Conservation (phyloP, 2,113 vertebrate species). For the Cyphomyrus plagiostoma region DNA sequence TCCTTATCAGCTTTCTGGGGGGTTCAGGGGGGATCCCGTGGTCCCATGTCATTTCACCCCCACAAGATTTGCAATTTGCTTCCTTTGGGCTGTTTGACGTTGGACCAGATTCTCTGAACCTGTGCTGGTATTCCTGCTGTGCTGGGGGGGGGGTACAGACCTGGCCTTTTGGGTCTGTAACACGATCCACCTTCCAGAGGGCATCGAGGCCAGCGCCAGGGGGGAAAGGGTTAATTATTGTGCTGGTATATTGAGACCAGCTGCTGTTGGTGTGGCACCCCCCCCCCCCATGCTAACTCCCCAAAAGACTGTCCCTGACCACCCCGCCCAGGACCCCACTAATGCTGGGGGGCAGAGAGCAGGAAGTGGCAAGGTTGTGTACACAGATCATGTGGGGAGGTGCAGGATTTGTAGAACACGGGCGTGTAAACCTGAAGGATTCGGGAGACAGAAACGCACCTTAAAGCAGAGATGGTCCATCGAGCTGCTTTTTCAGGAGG, state of each 20-base stretch:
- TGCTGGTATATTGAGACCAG: constrained; percentile 38
- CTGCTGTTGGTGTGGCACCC: constrained; percentile 29
- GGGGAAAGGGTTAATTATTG: constrained; percentile 2
- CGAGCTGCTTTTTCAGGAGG: background rate
- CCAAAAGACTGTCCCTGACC: constrained; percentile 11
- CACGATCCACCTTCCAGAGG: constrained; percentile 13
- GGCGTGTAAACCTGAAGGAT: background rate
- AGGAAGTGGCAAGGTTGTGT: background rate
- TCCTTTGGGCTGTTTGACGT: constrained; percentile 16
- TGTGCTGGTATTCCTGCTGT: background rate
- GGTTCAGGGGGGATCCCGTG: background rate
- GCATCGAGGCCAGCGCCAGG: background rate
- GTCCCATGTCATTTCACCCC: background rate
- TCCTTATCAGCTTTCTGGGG: background rate
- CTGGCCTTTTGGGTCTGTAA: background rate
- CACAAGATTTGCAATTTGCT: background rate
- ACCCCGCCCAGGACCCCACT: constrained; percentile 15
- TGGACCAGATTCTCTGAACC: background rate
- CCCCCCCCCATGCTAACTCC: constrained; percentile 3
- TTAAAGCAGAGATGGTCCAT: background rate
- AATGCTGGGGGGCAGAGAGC: background rate
- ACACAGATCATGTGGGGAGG: background rate
- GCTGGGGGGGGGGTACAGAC: no score
- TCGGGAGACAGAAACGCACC: background rate
- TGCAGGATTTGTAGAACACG: background rate